Conservation (phyloP, 37 sponge, comb jelly and placozoan species). For the Theonella swinhoei region DNA sequence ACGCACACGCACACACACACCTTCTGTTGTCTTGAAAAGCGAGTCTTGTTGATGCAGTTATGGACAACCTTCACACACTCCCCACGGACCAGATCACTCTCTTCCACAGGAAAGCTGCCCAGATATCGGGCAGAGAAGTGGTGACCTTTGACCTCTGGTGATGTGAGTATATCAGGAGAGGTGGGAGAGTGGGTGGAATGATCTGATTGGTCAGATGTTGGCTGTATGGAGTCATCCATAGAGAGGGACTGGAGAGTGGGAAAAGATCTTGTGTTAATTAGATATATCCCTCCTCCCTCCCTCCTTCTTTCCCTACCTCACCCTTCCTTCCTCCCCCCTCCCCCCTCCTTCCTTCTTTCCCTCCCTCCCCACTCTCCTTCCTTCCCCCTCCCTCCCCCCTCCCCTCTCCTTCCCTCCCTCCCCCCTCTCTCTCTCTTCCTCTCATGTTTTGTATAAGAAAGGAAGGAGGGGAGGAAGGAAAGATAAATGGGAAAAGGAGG, state of each 20-base stretch:
- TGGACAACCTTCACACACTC: conserved; percentile 72
- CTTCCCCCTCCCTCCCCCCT: no score
- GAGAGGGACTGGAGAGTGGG: not conserved
- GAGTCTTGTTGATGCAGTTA: conserved; percentile 30
- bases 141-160: not conserved
- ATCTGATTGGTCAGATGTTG: not conserved
- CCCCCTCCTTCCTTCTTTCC: no score
- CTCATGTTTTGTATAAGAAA: no score
- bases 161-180: not conserved
- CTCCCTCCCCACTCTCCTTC: no score
- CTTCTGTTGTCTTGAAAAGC: not conserved
- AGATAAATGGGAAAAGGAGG: no score
- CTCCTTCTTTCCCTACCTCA: no score
- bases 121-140: conserved; percentile 35
- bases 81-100: conserved; percentile 51
- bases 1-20: not conserved
- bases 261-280: no score
- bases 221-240: not conserved
- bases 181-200: conserved; percentile 3
- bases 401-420: no score
- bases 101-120: conserved; percentile 25
- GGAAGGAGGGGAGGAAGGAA: no score
- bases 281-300: no score
- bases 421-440: no score
- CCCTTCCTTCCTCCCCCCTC: no score